Evolutionary conservation across 2,888 invertebrate species (phyloP).

Genomic region (Chalcosyrphus nemorum): DNA sequence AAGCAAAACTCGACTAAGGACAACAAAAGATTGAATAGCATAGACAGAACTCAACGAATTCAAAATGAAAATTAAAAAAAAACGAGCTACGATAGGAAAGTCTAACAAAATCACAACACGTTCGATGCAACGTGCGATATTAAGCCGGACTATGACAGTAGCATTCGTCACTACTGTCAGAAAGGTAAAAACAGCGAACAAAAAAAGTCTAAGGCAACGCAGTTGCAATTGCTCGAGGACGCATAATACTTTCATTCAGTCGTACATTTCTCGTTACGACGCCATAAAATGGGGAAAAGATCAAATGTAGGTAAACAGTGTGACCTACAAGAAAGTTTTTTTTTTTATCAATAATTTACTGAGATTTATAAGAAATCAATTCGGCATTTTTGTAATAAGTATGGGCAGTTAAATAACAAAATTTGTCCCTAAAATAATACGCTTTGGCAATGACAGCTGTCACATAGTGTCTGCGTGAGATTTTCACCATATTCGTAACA

Average conservation of each 20-base stretch:
- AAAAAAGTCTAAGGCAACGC: constrained; percentile 11
- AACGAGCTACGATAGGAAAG: not conserved
- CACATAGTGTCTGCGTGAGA: too few relatives aligned
- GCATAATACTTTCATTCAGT: constrained; percentile 47
- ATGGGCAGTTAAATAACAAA: too few relatives aligned
- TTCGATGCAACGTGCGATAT: constrained; percentile 31
- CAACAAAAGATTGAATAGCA: constrained; percentile 57
- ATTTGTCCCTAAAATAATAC: too few relatives aligned
- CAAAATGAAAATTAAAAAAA: constrained; percentile 1
- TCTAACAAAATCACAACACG: constrained; percentile 17
- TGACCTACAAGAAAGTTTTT: not conserved
- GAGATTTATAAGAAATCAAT: too few relatives aligned
- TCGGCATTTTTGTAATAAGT: too few relatives aligned
- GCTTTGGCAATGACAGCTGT: too few relatives aligned
- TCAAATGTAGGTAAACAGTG: constrained; percentile 5
- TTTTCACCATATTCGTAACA: too few relatives aligned
- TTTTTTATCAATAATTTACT: too few relatives aligned
- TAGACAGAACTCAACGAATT: constrained; percentile 30
- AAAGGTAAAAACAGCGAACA: constrained; percentile 12
- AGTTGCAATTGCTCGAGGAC: constrained; percentile 35
- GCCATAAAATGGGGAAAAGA: not conserved
- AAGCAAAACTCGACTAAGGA: constrained; percentile 46
- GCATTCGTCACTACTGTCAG: not conserved
- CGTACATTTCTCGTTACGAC: constrained; percentile 27
- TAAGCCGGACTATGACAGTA: constrained; percentile 21